Evolutionary conservation across 2,797 vertebrate genomes (phyloP).

Genomic region (Malurus splendens): DNA sequence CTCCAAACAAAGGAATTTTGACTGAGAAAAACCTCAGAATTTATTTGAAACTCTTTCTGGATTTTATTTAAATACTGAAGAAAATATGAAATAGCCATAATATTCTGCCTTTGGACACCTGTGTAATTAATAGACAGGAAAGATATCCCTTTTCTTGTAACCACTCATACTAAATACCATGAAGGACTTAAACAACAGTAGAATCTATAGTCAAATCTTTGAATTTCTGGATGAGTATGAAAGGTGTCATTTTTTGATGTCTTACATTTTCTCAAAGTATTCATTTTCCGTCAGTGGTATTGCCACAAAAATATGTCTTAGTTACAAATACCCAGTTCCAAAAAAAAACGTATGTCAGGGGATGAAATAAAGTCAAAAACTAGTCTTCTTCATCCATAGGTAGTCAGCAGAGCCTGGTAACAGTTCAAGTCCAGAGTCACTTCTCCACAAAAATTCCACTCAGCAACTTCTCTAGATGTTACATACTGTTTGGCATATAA

Average conservation of each 20-base stretch:
- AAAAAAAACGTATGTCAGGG: background rate
- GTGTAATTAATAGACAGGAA: background rate
- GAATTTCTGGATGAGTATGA: background rate
- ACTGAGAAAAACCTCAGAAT: background rate
- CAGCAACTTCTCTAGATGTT: background rate
- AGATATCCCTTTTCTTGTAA: background rate
- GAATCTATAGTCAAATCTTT: background rate
- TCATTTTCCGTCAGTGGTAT: background rate
- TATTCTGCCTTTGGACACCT: background rate
- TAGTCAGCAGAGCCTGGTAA: background rate
- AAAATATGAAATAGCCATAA: background rate
- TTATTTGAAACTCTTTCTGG: background rate
- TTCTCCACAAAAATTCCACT: background rate
- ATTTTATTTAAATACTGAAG: background rate
- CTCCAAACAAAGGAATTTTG: background rate
- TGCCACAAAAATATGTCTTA: background rate
- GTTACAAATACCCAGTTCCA: background rate
- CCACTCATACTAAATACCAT: background rate
- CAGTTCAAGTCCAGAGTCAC: background rate
- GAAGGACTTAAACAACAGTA: background rate
- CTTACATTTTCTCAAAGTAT: background rate
- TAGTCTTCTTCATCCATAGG: background rate
- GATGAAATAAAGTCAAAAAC: background rate
- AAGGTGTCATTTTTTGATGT: background rate
- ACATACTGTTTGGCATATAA: background rate